These are phyloP conservation scores for Conger conger DNA, from an alignment of 2,113 vertebrate genomes.

Conservation along the genomic window DNA sequence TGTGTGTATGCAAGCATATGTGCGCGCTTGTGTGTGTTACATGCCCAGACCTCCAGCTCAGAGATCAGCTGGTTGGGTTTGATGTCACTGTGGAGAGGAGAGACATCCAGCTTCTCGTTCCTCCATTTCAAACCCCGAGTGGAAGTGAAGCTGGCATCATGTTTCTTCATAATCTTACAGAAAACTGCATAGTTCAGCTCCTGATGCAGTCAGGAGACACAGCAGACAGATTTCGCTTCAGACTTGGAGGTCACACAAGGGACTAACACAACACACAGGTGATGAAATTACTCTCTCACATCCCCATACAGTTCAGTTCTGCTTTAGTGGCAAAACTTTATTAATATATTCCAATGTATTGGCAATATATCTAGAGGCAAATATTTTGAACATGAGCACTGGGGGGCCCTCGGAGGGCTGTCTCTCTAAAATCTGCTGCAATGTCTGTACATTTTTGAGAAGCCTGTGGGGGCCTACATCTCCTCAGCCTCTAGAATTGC, in stretches of 20 bases:
- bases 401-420: too few species aligned
- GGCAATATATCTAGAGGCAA: not conserved
- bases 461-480: too few species aligned
- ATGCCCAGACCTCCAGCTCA: slow-evolving; percentile 47
- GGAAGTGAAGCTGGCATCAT: slow-evolving; percentile 44
- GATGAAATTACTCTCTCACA: too few species aligned
- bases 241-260: too few species aligned
- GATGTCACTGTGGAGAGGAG: slow-evolving; percentile 39
- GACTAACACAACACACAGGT: too few species aligned
- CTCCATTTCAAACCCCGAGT: slow-evolving; percentile 44
- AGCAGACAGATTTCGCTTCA: not conserved
- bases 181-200: slow-evolving; percentile 52
- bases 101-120: slow-evolving; percentile 40
- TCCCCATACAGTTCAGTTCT: not conserved
- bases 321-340: not conserved
- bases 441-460: too few species aligned
- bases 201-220: slow-evolving; percentile 24
- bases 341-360: not conserved
- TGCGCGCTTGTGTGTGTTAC: not conserved
- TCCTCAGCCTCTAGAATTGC: too few species aligned
- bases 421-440: too few species aligned
- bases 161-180: slow-evolving; percentile 51
- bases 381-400: too few species aligned
- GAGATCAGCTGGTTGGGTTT: slow-evolving; percentile 41
- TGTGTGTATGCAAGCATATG: not conserved